A percentile compares a stretch with the other conserved stretches of the same genome.
Conservation (phyloP, 2,113 vertebrate species). For the Amblyornis subalaris region DNA sequence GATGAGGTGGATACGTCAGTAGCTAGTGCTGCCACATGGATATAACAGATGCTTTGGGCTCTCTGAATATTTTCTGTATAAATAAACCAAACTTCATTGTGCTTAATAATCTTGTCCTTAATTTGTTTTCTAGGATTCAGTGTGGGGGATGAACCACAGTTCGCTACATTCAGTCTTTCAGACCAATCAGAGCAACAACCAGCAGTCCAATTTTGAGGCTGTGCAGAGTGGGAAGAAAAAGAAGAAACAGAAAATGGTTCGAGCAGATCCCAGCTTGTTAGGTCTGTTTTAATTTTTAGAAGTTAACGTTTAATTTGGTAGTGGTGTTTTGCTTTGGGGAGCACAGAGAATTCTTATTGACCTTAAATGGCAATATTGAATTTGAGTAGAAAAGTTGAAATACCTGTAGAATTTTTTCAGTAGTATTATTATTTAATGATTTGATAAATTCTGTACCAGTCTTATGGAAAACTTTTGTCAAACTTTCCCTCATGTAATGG, state of each 20-base stretch:
- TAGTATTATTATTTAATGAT: background rate
- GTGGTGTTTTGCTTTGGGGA: background rate
- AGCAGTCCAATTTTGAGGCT: constrained; percentile 90
- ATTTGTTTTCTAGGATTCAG: constrained; percentile 81
- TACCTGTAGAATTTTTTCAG: background rate
- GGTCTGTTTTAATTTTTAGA: constrained; percentile 70
- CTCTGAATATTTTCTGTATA: background rate
- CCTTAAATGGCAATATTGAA: background rate
- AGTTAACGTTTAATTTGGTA: rapidly evolving
- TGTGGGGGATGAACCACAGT: constrained; percentile 87
- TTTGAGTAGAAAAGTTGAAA: background rate
- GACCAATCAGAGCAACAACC: constrained; percentile 87
- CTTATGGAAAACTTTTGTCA: background rate
- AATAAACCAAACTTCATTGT: background rate
- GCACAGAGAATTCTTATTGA: background rate
- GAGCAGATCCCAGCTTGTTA: constrained; percentile 96
- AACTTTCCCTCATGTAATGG: background rate
- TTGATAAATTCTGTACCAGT: background rate
- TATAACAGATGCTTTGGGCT: background rate
- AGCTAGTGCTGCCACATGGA: rapidly evolving
- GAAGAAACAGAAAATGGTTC: constrained; percentile 99
- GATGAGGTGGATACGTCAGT: background rate
- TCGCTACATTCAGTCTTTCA: constrained; percentile 87
- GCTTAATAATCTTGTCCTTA: background rate
- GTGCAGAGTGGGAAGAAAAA: constrained; percentile 98